phyloP scores from a whole-genome alignment of 1,140 invertebrate species.

The Aphidius ervi region DNA sequence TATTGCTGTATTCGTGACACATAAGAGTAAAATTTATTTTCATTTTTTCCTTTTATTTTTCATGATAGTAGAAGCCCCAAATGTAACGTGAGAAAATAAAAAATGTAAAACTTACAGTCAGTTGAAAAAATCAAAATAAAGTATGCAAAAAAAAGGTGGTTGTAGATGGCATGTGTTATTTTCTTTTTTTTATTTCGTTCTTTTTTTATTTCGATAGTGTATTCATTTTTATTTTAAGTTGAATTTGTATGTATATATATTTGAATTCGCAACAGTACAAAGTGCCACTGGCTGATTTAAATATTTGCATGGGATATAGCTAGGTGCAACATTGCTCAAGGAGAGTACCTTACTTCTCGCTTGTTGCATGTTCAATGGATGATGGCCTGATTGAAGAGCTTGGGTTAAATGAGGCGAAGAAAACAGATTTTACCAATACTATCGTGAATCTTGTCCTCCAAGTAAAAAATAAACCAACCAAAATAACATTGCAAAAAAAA shows the following conservation, averaged over 20 bases:
- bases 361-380: constrained; percentile 8
- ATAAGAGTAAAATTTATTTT: constrained; percentile 5
- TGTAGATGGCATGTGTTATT: not conserved
- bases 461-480: too few relatives aligned
- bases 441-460: too few relatives aligned
- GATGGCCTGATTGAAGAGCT: too few relatives aligned
- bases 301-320: constrained; percentile 1
- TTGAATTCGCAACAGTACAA: not conserved
- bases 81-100: constrained; percentile 10
- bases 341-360: not conserved
- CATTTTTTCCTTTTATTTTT: not conserved
- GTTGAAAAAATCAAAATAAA: not conserved
- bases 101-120: not conserved
- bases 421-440: too few relatives aligned
- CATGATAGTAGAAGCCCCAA: not conserved
- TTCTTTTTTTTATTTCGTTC: not conserved
- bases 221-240: too few relatives aligned
- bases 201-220: too few relatives aligned
- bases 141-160: not conserved
- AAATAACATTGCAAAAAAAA: too few relatives aligned
- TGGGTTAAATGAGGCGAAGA: not conserved
- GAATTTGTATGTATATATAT: too few relatives aligned
- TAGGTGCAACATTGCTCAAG: not conserved
- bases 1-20: constrained; percentile 14
- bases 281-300: constrained; percentile 8